Conservation (phyloP, 1,140 invertebrate species). For the Heliconius hewitsoni region DNA sequence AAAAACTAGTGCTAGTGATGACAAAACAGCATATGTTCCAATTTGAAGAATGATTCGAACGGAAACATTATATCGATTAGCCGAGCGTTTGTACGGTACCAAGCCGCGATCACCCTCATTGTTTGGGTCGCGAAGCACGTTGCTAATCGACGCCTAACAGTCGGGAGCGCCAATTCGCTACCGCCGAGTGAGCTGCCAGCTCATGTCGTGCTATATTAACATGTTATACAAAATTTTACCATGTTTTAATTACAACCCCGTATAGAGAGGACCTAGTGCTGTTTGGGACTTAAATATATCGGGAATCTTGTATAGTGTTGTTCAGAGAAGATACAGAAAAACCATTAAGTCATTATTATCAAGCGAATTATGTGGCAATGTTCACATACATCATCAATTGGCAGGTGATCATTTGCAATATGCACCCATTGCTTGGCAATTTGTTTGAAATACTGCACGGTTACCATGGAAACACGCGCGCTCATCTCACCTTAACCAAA, state of each 20-base stretch:
- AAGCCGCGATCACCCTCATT: conserved; percentile 74
- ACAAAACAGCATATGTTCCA: neutral
- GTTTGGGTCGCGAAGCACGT: conserved; percentile 72
- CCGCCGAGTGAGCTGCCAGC: conserved; percentile 56
- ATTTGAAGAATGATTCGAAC: conserved; percentile 51
- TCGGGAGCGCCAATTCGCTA: conserved; percentile 55
- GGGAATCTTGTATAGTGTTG: neutral
- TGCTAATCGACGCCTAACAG: conserved; percentile 69
- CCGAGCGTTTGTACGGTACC: conserved; percentile 61
- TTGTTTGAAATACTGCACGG: conserved; percentile 54
- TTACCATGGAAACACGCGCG: conserved; percentile 62
- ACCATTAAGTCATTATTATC: neutral
- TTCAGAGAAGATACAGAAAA: neutral
- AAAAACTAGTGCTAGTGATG: neutral
- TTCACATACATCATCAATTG: conserved; percentile 74
- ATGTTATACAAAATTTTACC: neutral
- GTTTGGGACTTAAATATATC: neutral
- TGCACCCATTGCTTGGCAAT: conserved; percentile 57
- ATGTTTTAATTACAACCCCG: neutral
- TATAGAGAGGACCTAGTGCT: neutral
- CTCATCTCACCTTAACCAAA: conserved; percentile 44
- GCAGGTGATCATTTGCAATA: conserved; percentile 67
- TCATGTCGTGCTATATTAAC: conserved; percentile 38
- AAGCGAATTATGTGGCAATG: conserved; percentile 60
- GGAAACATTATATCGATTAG: conserved; percentile 67